These are phyloP conservation scores for Lochmaea capreae DNA, from an alignment of 2,888 invertebrate genomes.

Conservation along the genomic window DNA sequence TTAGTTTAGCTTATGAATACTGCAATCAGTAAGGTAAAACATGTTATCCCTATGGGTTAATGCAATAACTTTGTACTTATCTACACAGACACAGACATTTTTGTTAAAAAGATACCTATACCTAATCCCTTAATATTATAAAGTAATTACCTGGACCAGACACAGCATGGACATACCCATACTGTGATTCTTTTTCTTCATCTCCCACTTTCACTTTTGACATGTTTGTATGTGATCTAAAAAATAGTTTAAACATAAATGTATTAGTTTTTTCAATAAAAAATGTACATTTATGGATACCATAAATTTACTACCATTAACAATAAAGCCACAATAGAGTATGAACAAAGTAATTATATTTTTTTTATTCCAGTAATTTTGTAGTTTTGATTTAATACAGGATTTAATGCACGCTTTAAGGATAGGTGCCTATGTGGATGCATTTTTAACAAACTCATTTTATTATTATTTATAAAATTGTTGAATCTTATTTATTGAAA, in stretches of 20 bases:
- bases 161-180: slow-evolving; percentile 96
- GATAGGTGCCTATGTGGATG: neutral
- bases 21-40: too few species aligned
- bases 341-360: too few species aligned
- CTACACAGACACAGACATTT: too few species aligned
- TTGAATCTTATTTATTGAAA: too few species aligned
- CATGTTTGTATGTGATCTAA: slow-evolving; percentile 68
- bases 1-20: too few species aligned
- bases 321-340: too few species aligned
- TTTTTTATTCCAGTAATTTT: too few species aligned
- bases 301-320: too few species aligned
- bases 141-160: slow-evolving; percentile 90
- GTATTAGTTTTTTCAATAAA: neutral
- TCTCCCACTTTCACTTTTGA: slow-evolving; percentile 77
- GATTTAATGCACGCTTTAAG: neutral
- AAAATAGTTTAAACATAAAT: slow-evolving; percentile 22
- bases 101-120: neutral
- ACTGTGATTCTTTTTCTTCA: slow-evolving; percentile 88
- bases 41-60: too few species aligned
- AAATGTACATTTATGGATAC: too few species aligned
- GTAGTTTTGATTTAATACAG: too few species aligned
- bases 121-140: slow-evolving; percentile 15
- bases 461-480: neutral
- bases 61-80: too few species aligned
- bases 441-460: slow-evolving; percentile 5